phyloP scores from a whole-genome alignment of 2,797 vertebrate species.

The Myotis vivesi region DNA sequence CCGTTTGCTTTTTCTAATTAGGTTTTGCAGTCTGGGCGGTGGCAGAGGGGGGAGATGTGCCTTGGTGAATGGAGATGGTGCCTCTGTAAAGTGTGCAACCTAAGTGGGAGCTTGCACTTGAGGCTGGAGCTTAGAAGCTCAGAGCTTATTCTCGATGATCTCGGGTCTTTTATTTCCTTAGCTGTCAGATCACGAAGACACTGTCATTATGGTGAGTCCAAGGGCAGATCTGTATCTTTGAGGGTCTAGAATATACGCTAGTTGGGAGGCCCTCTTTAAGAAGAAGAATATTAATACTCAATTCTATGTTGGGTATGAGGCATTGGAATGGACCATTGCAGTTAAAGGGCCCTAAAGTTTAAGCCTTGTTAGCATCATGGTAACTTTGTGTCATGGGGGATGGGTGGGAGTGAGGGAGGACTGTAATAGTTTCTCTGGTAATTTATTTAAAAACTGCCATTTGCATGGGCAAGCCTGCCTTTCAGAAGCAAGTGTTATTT shows the following conservation, averaged over 20 bases:
- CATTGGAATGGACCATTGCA: background rate
- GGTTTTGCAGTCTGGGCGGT: background rate
- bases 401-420: background rate
- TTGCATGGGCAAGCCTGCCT: background rate
- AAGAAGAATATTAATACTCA: background rate
- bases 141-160: too few relatives aligned
- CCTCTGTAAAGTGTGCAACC: fast-evolving
- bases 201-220: background rate
- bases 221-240: background rate
- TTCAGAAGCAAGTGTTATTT: background rate
- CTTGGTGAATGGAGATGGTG: background rate
- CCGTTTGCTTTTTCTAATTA: conserved; percentile 29
- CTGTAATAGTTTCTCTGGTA: background rate
- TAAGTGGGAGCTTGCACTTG: background rate
- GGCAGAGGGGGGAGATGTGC: too few relatives aligned
- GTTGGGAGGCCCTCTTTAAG: background rate
- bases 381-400: background rate
- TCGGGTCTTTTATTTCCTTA: background rate
- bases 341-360: background rate
- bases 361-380: background rate
- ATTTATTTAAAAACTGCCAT: background rate
- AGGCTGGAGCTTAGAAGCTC: background rate
- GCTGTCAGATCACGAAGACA: background rate
- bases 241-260: background rate
- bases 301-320: background rate